Conservation (phyloP, 2,888 invertebrate genomes). For the Lasioglossum calceatum region DNA sequence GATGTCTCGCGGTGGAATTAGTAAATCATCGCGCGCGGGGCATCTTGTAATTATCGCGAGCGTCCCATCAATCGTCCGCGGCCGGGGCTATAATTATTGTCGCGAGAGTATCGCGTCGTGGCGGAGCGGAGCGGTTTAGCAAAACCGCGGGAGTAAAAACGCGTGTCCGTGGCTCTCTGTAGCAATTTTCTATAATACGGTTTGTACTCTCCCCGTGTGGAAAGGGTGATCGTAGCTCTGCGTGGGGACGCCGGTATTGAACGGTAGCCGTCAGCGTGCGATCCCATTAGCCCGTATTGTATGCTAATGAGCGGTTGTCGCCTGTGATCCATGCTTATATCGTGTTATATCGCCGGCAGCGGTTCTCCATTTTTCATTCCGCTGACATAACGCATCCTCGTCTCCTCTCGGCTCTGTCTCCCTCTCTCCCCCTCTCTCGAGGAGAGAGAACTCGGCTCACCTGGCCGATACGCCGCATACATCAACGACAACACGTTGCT, state of each 20-base stretch:
- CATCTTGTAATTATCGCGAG: background rate
- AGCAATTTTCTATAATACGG: constrained; percentile 3
- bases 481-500: constrained; percentile 8
- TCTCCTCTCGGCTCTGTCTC: constrained; percentile 4
- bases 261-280: constrained; percentile 80
- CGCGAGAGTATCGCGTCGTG: background rate
- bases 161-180: background rate
- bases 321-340: constrained; percentile 78
- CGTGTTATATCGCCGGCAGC: constrained; percentile 73
- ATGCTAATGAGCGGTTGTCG: constrained; percentile 82
- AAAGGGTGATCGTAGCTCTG: constrained; percentile 53
- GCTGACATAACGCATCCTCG: constrained; percentile 28
- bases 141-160: background rate
- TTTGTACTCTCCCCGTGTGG: constrained; percentile 31
- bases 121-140: background rate
- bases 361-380: constrained; percentile 70
- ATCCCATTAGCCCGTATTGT: constrained; percentile 82
- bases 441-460: background rate
- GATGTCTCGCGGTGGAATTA: constrained; percentile 4
- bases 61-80: constrained; percentile 8
- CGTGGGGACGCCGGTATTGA: constrained; percentile 68
- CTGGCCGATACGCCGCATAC: background rate
- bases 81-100: constrained; percentile 4
- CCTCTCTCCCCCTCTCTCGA: background rate
- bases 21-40: background rate